Percentiles rank a stretch among this genome's conserved stretches.
Evolutionary conservation across 1,140 invertebrate species (phyloP).

Genomic region (Diabrotica virgifera): DNA sequence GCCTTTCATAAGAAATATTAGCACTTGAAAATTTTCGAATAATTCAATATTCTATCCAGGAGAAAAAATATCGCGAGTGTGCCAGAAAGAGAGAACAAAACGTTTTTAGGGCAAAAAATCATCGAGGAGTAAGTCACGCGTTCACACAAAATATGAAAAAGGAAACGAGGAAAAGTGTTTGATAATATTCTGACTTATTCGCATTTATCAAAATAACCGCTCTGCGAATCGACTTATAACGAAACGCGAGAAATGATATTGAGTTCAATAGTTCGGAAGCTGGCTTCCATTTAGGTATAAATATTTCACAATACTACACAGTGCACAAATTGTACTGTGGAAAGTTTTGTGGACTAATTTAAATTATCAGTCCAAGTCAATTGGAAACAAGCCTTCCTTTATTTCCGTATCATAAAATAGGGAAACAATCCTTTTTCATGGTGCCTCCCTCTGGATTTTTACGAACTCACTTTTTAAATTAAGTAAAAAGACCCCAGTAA

Average conservation of each 20-base stretch:
- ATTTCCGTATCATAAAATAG: too few relatives aligned
- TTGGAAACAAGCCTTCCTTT: too few relatives aligned
- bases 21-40: neutral
- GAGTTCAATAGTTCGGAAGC: neutral
- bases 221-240: neutral
- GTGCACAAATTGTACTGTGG: too few relatives aligned
- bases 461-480: too few relatives aligned
- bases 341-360: too few relatives aligned
- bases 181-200: conserved; percentile 3
- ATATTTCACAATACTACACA: too few relatives aligned
- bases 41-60: conserved; percentile 1
- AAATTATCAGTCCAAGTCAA: too few relatives aligned
- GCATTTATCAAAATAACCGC: conserved; percentile 2
- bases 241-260: neutral
- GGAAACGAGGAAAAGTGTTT: neutral
- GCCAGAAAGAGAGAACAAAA: neutral
- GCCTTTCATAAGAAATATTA: neutral
- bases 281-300: too few relatives aligned
- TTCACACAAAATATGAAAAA: conserved; percentile 3
- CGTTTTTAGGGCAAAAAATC: neutral
- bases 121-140: neutral
- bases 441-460: too few relatives aligned
- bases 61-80: neutral
- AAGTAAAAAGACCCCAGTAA: too few relatives aligned
- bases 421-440: too few relatives aligned